Evolutionary conservation across 2,113 vertebrate species (phyloP).

Genomic region (Cathartes aura): DNA sequence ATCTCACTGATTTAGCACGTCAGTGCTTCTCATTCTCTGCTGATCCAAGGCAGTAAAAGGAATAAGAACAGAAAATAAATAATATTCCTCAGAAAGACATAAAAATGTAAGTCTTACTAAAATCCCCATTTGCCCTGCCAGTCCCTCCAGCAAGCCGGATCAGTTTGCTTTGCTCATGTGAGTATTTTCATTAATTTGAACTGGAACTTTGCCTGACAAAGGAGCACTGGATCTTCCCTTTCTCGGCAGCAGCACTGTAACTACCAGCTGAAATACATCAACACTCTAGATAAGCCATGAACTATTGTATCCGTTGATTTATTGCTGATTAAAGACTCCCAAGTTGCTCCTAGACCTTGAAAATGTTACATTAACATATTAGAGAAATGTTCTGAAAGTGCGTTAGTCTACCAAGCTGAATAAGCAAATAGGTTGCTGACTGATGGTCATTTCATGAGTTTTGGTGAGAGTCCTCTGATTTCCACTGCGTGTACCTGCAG

Average conservation of each 20-base stretch:
- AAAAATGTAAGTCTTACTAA: conserved; percentile 14
- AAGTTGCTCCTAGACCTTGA: not conserved
- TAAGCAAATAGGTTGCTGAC: not conserved
- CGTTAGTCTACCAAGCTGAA: not conserved
- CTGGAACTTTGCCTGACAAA: conserved; percentile 19
- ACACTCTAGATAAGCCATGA: conserved; percentile 42
- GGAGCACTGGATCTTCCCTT: not conserved
- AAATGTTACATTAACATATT: not conserved
- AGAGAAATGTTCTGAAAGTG: not conserved
- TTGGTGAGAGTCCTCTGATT: not conserved
- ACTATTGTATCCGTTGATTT: not conserved
- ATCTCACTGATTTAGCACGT: conserved; percentile 19
- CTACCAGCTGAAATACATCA: conserved; percentile 58
- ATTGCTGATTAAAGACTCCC: conserved; percentile 28
- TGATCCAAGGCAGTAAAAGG: conserved; percentile 51
- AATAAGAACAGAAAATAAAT: conserved; percentile 44
- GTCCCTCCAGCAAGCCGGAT: not conserved
- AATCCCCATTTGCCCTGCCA: not conserved
- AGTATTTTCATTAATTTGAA: conserved; percentile 18
- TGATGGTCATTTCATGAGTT: not conserved
- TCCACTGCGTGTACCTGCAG: not conserved
- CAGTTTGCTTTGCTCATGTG: not conserved
- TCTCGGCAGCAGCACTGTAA: conserved; percentile 17
- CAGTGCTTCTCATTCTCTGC: conserved; percentile 12
- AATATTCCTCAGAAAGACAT: conserved; percentile 43